phyloP scores from a whole-genome alignment of 2,797 vertebrate genomes.

The Coranthus polyacanthus region DNA sequence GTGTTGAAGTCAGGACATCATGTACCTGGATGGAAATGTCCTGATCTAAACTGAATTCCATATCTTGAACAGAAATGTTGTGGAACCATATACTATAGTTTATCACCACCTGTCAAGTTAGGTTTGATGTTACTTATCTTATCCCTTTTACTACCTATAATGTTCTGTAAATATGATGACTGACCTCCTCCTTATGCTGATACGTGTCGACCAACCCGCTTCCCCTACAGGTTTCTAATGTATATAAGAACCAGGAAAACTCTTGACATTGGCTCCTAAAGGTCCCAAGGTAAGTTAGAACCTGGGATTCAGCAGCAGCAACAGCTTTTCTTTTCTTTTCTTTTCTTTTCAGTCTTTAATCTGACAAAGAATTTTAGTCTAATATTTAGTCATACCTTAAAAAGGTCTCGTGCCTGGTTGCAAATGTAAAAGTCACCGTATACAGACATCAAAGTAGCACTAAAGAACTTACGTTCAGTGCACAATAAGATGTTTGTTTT shows the following conservation, averaged over 20 bases:
- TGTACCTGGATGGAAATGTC: not conserved
- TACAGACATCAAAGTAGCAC: no score
- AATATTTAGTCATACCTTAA: not conserved
- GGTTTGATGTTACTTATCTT: slow-evolving; percentile 61
- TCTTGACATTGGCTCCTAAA: not conserved
- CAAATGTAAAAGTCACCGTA: no score
- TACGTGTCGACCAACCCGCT: not conserved
- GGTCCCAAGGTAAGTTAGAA: slow-evolving; percentile 51
- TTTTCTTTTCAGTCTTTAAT: not conserved
- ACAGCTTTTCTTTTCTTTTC: not conserved
- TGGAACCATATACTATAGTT: slow-evolving; percentile 28
- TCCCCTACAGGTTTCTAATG: not conserved
- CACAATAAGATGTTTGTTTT: no score
- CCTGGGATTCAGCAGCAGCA: not conserved
- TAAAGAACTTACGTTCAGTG: no score
- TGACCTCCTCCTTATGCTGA: slow-evolving; percentile 4
- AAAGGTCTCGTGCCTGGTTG: no score
- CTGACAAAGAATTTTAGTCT: not conserved
- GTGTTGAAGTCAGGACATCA: no score
- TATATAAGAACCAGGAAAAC: slow-evolving; percentile 33
- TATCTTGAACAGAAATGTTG: no score
- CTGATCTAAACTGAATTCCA: not conserved
- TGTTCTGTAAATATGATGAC: slow-evolving; percentile 16
- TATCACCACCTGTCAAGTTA: slow-evolving; percentile 36
- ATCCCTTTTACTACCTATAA: slow-evolving; percentile 37